phyloP scores from a whole-genome alignment of 2,113 vertebrate species.

The Trogon melanurus region DNA sequence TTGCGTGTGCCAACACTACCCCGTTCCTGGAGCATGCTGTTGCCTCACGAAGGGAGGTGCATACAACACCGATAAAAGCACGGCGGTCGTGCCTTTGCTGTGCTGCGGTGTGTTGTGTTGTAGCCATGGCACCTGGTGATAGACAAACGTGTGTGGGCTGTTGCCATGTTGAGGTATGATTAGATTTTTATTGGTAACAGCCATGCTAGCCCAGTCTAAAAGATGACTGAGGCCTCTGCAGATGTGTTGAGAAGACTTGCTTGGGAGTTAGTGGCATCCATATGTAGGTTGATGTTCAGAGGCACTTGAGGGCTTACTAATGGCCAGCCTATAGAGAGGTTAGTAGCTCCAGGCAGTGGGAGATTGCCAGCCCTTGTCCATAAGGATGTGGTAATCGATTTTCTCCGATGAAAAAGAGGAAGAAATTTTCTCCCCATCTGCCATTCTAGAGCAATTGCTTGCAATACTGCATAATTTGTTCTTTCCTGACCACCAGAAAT shows the following conservation, averaged over 20 bases:
- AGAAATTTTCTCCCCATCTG: background rate
- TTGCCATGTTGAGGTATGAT: background rate
- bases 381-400: background rate
- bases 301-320: background rate
- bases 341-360: rapidly evolving
- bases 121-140: background rate
- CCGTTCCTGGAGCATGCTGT: background rate
- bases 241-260: background rate
- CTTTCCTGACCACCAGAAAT: background rate
- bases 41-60: background rate
- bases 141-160: background rate
- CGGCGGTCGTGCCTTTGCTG: background rate
- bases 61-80: background rate
- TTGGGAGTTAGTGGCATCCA: background rate
- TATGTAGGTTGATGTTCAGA: background rate
- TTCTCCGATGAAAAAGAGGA: background rate
- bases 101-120: background rate
- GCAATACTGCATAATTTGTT: background rate
- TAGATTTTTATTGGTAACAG: background rate
- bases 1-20: rapidly evolving
- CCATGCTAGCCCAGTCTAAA: rapidly evolving
- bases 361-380: background rate
- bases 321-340: background rate
- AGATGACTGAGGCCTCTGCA: background rate
- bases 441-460: background rate